Percentiles rank a stretch among this genome's conserved stretches.
Conservation (phyloP, 2,888 invertebrate species). For the Lasioglossum malachurum region DNA sequence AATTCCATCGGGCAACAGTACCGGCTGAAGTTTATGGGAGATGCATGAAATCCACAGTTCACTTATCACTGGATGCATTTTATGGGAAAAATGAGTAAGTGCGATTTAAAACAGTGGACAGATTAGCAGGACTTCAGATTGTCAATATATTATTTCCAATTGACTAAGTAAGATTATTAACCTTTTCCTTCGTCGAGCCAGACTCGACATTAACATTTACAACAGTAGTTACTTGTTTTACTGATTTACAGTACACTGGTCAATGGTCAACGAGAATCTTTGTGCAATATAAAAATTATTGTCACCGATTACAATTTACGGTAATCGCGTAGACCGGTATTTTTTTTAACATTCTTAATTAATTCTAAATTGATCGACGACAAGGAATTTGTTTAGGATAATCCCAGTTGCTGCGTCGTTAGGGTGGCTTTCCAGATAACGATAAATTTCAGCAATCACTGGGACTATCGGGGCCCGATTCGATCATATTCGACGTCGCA, state of each 20-base stretch:
- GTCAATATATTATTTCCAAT: too few relatives aligned
- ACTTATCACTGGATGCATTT: neutral
- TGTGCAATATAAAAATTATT: neutral
- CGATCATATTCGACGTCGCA: constrained; percentile 39
- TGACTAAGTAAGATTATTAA: neutral
- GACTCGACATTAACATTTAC: neutral
- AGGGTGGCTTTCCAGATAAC: constrained; percentile 25
- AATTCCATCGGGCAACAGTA: neutral
- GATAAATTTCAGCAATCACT: constrained; percentile 41
- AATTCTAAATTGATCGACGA: too few relatives aligned
- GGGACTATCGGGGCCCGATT: constrained; percentile 14
- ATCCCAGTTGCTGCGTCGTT: neutral
- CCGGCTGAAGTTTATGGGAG: neutral
- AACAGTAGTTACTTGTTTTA: neutral
- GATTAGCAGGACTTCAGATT: too few relatives aligned
- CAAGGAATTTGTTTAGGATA: neutral
- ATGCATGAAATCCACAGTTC: neutral
- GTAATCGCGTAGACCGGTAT: too few relatives aligned
- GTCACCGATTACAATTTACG: too few relatives aligned
- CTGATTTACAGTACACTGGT: neutral
- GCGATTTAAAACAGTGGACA: neutral
- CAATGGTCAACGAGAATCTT: neutral
- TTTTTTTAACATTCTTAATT: too few relatives aligned
- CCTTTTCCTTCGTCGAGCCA: neutral
- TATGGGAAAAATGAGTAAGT: neutral